phyloP scores from a whole-genome alignment of 2,888 invertebrate species.

The Bhutanitis thaidina region DNA sequence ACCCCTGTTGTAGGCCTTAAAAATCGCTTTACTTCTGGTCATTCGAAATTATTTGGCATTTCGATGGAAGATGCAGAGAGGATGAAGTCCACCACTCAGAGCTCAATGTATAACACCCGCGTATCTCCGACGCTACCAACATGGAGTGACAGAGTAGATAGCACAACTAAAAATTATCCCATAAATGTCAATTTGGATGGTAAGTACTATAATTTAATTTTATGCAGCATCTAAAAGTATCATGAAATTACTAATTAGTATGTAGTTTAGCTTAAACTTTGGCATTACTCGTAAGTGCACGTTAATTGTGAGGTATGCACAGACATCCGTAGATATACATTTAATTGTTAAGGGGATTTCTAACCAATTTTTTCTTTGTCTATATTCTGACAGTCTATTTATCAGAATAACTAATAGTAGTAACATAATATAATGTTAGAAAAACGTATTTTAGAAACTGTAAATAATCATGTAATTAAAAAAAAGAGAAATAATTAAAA shows the following conservation, averaged over 20 bases:
- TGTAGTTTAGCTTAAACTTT: slow-evolving; percentile 3
- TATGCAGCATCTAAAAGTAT: slow-evolving; percentile 6
- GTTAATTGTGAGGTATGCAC: not conserved
- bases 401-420: too few species aligned
- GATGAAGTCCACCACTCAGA: slow-evolving; percentile 72
- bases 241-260: not conserved
- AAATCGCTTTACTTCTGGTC: slow-evolving; percentile 79
- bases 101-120: slow-evolving; percentile 69
- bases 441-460: too few species aligned
- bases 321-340: not conserved
- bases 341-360: not conserved
- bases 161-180: slow-evolving; percentile 68
- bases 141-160: slow-evolving; percentile 62
- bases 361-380: not conserved
- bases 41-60: slow-evolving; percentile 82
- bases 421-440: too few species aligned
- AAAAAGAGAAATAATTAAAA: too few species aligned
- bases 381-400: too few species aligned
- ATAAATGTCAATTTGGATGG: slow-evolving; percentile 60
- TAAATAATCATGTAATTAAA: too few species aligned
- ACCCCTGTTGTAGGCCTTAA: slow-evolving; percentile 33
- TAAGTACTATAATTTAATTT: slow-evolving; percentile 38
- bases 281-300: not conserved
- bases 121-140: slow-evolving; percentile 83
- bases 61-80: slow-evolving; percentile 81